Percentiles rank a stretch among this genome's conserved stretches.
Evolutionary conservation across 2,797 vertebrate species (phyloP).

Genomic region (Rhinophrynus dorsalis): DNA sequence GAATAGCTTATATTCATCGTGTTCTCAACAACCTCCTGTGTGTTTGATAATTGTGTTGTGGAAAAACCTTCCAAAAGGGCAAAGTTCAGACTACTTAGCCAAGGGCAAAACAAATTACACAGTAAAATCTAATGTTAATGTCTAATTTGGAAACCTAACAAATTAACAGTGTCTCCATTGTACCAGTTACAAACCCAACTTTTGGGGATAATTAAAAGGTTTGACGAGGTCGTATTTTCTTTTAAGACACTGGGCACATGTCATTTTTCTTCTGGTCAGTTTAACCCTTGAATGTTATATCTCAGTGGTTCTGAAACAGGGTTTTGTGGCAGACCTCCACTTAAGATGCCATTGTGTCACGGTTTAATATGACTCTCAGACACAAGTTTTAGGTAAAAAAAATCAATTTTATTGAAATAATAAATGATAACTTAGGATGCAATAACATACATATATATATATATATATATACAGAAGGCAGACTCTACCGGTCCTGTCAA

Average conservation of each 20-base stretch:
- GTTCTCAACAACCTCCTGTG: neutral
- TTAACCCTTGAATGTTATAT: too few species aligned
- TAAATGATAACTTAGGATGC: too few species aligned
- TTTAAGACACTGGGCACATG: neutral
- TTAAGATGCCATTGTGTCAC: too few species aligned
- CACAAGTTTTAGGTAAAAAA: too few species aligned
- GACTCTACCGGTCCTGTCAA: too few species aligned
- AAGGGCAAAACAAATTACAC: neutral
- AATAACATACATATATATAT: too few species aligned
- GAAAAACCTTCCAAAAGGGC: neutral
- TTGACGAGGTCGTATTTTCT: neutral
- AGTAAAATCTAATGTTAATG: constrained; percentile 7
- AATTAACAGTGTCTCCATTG: constrained; percentile 2
- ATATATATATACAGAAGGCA: too few species aligned
- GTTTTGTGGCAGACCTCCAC: too few species aligned
- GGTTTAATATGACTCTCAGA: too few species aligned
- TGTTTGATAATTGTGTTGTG: constrained; percentile 7
- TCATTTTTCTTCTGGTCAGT: too few species aligned
- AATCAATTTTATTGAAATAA: too few species aligned
- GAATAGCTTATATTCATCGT: constrained; percentile 8
- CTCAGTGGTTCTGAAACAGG: too few species aligned
- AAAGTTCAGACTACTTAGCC: constrained; percentile 16
- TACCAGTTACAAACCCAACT: neutral
- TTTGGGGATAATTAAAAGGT: constrained; percentile 5
- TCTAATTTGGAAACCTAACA: neutral